Evolutionary conservation across 1,140 invertebrate genomes (phyloP).

Genomic region (Lucilia cuprina): DNA sequence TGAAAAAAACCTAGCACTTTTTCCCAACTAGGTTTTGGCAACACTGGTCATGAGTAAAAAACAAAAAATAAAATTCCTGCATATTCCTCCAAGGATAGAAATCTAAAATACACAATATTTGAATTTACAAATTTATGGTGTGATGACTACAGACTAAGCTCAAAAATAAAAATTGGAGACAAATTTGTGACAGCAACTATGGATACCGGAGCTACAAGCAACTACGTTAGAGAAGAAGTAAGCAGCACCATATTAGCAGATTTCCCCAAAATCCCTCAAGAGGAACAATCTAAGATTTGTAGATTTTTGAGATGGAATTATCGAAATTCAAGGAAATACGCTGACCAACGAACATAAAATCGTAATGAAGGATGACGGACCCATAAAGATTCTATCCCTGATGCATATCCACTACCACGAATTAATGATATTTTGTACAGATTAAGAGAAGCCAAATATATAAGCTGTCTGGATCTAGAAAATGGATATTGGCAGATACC

Average conservation of each 20-base stretch:
- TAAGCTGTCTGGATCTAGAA: conserved; percentile 56
- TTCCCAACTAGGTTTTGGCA: too few relatives aligned
- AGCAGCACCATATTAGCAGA: neutral
- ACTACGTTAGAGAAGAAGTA: neutral
- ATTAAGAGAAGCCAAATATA: conserved; percentile 46
- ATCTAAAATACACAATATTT: neutral
- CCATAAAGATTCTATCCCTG: conserved; percentile 41
- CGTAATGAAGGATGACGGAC: neutral
- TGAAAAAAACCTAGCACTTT: too few relatives aligned
- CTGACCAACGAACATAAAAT: neutral
- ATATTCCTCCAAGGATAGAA: too few relatives aligned
- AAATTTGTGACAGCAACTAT: neutral
- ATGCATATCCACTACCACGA: conserved; percentile 61
- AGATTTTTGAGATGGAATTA: conserved; percentile 16
- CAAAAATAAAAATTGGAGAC: neutral
- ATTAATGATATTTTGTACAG: conserved; percentile 62
- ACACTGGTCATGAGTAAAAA: neutral
- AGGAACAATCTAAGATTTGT: neutral
- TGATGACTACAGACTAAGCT: neutral
- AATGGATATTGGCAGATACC: conserved; percentile 57
- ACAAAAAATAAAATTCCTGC: neutral
- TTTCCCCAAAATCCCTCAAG: neutral
- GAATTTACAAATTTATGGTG: neutral
- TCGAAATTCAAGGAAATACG: neutral
- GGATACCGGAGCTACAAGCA: neutral